Evolutionary conservation across 2,888 invertebrate species (phyloP).

Genomic region (Caenorhabditis panamensis): DNA sequence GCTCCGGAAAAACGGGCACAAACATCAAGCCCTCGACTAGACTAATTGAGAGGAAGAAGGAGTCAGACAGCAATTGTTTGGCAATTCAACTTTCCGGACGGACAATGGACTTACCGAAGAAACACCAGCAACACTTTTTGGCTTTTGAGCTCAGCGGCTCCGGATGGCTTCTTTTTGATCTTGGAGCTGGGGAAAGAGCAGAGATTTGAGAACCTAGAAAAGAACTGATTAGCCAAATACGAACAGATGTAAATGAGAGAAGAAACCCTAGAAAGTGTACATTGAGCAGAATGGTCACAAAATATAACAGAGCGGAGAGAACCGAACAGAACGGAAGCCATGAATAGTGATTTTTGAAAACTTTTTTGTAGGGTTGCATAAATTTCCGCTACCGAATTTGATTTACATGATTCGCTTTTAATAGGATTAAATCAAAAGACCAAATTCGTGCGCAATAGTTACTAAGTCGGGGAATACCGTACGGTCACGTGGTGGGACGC

Average conservation of each 20-base stretch:
- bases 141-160: constrained; percentile 45
- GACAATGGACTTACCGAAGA: constrained; percentile 46
- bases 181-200: neutral
- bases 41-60: constrained; percentile 2
- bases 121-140: constrained; percentile 43
- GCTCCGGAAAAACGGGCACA: constrained; percentile 8
- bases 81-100: constrained; percentile 5
- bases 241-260: neutral
- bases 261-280: neutral
- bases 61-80: constrained; percentile 22
- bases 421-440: constrained; percentile 7
- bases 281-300: neutral
- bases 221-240: neutral
- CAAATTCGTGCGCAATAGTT: constrained; percentile 4
- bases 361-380: constrained; percentile 1
- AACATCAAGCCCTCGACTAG: constrained; percentile 20
- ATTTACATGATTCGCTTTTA: neutral
- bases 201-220: constrained; percentile 20
- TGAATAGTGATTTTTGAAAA: constrained; percentile 32
- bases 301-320: neutral
- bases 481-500: constrained; percentile 13
- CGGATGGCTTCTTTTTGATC: constrained; percentile 22
- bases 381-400: neutral
- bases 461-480: constrained; percentile 15
- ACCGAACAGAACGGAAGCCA: constrained; percentile 1